A percentile compares a stretch with the other conserved stretches of the same genome.
These are phyloP conservation scores for Cyclina sinensis DNA, from an alignment of 1,140 invertebrate species.

Conservation along the genomic window DNA sequence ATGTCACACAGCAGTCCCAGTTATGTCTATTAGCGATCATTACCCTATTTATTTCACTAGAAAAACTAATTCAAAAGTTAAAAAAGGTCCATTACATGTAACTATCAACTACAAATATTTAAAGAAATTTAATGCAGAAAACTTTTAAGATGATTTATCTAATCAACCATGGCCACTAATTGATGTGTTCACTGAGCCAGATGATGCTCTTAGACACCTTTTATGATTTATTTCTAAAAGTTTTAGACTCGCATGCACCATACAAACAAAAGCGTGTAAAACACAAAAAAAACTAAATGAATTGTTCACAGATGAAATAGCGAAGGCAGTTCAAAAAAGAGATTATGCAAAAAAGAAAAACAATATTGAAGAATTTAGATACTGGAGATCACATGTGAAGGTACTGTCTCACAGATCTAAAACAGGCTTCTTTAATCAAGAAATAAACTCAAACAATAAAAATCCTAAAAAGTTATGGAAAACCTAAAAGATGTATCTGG, in stretches of 20 bases:
- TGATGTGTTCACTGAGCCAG: neutral
- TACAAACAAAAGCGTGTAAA: neutral
- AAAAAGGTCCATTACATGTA: neutral
- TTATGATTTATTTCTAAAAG: neutral
- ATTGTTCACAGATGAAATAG: constrained; percentile 21
- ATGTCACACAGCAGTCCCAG: neutral
- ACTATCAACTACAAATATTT: neutral
- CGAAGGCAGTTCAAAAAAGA: neutral
- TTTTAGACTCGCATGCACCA: neutral
- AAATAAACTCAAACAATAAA: constrained; percentile 4
- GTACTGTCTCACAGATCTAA: neutral
- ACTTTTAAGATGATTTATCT: neutral
- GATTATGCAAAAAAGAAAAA: neutral
- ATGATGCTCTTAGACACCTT: constrained; percentile 16
- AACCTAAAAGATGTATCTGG: neutral
- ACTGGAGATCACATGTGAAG: neutral
- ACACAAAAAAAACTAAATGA: neutral
- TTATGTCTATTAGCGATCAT: neutral
- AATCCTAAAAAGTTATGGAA: neutral
- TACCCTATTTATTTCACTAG: neutral
- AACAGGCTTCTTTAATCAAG: neutral
- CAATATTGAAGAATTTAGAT: neutral
- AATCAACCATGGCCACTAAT: neutral
- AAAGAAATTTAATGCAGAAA: constrained; percentile 7
- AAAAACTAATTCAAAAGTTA: neutral